Percentiles rank a stretch among this genome's conserved stretches.
phyloP scores from a whole-genome alignment of 2,888 invertebrate species.

The Lissocephala sabroskyi region DNA sequence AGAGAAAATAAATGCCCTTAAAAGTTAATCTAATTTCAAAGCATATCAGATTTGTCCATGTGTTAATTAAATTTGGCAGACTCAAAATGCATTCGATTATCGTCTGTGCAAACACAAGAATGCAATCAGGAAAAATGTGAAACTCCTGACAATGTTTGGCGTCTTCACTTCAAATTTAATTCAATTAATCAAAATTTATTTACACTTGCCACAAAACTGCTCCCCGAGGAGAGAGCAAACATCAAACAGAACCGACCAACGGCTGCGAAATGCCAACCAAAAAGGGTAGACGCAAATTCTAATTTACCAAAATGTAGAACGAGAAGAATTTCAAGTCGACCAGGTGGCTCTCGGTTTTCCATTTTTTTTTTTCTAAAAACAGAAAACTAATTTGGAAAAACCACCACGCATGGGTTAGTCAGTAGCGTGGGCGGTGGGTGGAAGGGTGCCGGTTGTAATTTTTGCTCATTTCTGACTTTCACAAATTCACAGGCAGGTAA shows the following conservation, averaged over 20 bases:
- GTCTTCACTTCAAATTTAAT: conserved; percentile 24
- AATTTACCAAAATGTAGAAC: conserved; percentile 53
- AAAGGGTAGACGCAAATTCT: conserved; percentile 40
- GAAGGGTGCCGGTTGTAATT: conserved; percentile 23
- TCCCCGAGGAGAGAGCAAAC: conserved; percentile 13
- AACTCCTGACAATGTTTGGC: too few species aligned
- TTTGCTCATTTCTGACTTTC: conserved; percentile 37
- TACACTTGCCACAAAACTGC: conserved; percentile 28
- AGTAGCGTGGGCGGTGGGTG: conserved; percentile 6
- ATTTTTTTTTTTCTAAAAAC: not conserved
- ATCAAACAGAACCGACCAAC: conserved; percentile 9
- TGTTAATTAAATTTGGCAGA: too few species aligned
- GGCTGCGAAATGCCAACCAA: conserved; percentile 20
- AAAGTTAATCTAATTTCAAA: too few species aligned
- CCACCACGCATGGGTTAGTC: conserved; percentile 41
- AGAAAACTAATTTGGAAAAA: conserved; percentile 58
- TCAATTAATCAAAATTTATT: conserved; percentile 52
- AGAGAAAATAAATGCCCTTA: too few species aligned
- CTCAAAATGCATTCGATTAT: too few species aligned
- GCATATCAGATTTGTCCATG: too few species aligned
- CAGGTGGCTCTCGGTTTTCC: conserved; percentile 9
- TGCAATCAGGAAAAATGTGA: too few species aligned
- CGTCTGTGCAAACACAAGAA: too few species aligned
- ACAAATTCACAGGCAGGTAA: conserved; percentile 1
- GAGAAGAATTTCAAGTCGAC: conserved; percentile 49